Evolutionary conservation across 1,140 invertebrate genomes (phyloP), one percentile per base, ranked within the genome.

Genomic region (Harpegnathos saltator): DNA sequence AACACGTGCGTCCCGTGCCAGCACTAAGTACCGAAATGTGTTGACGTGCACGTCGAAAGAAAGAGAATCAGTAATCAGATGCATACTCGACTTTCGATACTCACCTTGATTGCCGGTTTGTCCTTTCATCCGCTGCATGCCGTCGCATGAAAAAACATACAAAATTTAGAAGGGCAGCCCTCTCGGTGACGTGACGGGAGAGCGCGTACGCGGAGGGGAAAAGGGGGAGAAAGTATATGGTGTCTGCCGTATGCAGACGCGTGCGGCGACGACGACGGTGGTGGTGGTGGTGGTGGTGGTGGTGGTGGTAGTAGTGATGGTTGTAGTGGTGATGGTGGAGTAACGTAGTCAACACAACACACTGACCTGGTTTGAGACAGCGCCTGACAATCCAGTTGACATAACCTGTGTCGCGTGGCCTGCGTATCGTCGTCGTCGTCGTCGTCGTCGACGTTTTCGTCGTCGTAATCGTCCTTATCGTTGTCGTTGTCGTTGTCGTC

Each of bases 121-220:
- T 96, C 97, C 97, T 97, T 97, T 98, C 97, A 97, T 97, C 96
- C 97, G 97, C 97, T 98, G 95, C 92, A 95, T 94, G 92, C 92
- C 93, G 93, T 94, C 87, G 92, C 93, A 94, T 94, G 93, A 90
- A 94, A 94, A 94, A 94, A 92, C 90, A 93, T 90, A 93, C 74
- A 94, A 91, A 92, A 88, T 91, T 92, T 90, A 91, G 91, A 92
- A 85, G 89, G 87, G 86, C 88, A 87, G 85, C 72, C 83, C 89
- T 90, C 87, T 88, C 72, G 86, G 88, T 87, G 88, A 82, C 87
- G 87, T 84, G 85, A 89, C 81, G 69, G 69, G 63, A 69, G 73
- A 83, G 77, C 82, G 71, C 80, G 82, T 74, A 65, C 69, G 85
- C 61, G 19, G 14, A 24, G 38, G 9, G 38, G 11, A 9, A 44